Base-by-base conservation (phyloP, 1,140 invertebrate genomes). In the Aphis gossypii region DNA sequence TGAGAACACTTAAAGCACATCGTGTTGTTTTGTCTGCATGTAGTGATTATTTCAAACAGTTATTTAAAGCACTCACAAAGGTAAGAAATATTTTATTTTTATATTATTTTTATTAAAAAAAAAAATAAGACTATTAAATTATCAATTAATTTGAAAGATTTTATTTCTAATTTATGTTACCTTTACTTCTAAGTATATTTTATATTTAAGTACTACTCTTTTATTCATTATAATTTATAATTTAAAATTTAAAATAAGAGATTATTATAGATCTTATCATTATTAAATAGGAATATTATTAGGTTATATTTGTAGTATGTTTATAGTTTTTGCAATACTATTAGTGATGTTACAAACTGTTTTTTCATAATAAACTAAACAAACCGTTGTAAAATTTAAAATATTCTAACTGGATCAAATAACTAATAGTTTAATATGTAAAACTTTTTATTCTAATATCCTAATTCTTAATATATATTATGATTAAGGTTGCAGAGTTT, bases 31-130 rank as follows among this genome's bases (percentile, higher is more conserved):
- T 99, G 60, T 98, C 98, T 35, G 98, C 98, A 92, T 99, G 98
- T 95, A 98, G 98, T 95, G 97, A 97, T 94, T 99, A 98, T 96
- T 99, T 99, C 95, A 97, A 98, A 95, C 97, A 98, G 94, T 96
- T 98, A 93, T 98, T 98, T 95, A 97, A 97, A 96, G 97, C 97
- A 95, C 95, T 93, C 25, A 93, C 92, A 54, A 93, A 93, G 56
- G 92, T 93, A 84, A 93, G 91, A 3, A 30, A 94, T 38, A 88
- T 56, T 89, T 41, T 56, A 89, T 56, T 35, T 54, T 23, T 51
- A 21, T 35, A 89, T 88, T 51, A 51, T 35, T 87, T 87, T 86
- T 86, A 44, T 41, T 84, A 41, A 35, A 83, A 83, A 83, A 35
- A 94, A 86, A 94, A 94, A 21, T 60, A 30, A 60, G 56, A 30